Conservation (phyloP, 2,888 invertebrate genomes). For the Drosophila mulleri region DNA sequence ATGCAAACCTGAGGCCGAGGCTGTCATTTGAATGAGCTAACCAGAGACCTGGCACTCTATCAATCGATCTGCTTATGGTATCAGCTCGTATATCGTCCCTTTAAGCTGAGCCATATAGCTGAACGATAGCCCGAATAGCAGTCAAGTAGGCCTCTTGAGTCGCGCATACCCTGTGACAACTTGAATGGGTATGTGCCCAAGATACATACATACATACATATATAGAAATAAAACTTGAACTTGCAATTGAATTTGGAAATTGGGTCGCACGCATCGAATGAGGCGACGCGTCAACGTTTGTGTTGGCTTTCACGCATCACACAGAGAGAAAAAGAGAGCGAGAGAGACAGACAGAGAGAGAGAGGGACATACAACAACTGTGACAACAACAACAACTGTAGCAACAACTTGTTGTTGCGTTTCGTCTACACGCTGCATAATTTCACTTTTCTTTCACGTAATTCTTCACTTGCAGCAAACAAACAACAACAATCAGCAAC, state of each 20-base stretch:
- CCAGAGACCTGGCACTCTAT: not conserved
- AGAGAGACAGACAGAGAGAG: not conserved
- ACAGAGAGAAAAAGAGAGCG: not conserved
- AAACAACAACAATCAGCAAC: constrained; percentile 12
- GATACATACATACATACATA: constrained; percentile 10
- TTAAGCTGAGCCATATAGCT: not conserved
- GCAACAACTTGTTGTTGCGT: constrained; percentile 43
- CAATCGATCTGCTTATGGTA: not conserved
- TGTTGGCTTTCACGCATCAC: constrained; percentile 70
- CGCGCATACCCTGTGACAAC: not conserved
- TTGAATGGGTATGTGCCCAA: constrained; percentile 32
- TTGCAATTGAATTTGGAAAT: constrained; percentile 74
- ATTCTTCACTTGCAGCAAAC: constrained; percentile 74
- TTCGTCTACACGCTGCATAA: constrained; percentile 66
- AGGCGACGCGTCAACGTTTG: constrained; percentile 36
- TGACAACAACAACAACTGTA: constrained; percentile 26
- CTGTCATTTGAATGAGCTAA: not conserved
- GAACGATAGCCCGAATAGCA: not conserved
- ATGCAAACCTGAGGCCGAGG: too few relatives aligned
- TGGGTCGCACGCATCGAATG: constrained; percentile 78
- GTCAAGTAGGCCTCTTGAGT: not conserved
- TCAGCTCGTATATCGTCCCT: not conserved
- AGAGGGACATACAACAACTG: constrained; percentile 1
- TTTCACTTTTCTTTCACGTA: constrained; percentile 79
- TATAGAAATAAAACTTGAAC: constrained; percentile 69